These are phyloP conservation scores for Luscinia luscinia DNA, from an alignment of 2,797 vertebrate species.

Conservation along the genomic window DNA sequence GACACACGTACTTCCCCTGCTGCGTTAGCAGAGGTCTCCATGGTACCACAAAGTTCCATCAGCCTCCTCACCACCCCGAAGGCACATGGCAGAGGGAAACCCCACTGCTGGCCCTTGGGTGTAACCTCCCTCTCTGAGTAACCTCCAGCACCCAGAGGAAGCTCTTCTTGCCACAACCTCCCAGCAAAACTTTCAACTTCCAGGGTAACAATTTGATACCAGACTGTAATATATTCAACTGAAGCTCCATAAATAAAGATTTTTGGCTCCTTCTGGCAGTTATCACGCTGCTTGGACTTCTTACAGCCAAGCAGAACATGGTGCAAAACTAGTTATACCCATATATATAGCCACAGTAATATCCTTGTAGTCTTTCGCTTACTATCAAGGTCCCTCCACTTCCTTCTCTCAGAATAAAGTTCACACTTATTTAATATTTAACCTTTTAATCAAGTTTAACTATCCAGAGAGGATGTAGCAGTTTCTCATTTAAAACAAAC, in stretches of 20 bases:
- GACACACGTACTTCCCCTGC: background rate
- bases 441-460: constrained; percentile 43
- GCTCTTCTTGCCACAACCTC: background rate
- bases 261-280: constrained; percentile 9
- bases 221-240: background rate
- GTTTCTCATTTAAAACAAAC: constrained; percentile 56
- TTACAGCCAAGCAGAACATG: background rate
- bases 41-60: accelerated
- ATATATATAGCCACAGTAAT: background rate
- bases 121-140: background rate
- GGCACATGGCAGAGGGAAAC: accelerated
- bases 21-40: background rate
- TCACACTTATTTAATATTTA: constrained; percentile 53
- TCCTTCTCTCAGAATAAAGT: constrained; percentile 34
- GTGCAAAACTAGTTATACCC: background rate
- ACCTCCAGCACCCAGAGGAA: background rate
- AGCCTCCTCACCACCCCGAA: background rate
- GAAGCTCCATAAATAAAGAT: constrained; percentile 18
- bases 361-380: background rate
- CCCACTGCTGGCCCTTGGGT: accelerated
- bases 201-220: background rate
- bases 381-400: constrained; percentile 37
- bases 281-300: background rate
- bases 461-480: constrained; percentile 45
- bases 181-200: background rate